phyloP scores from a whole-genome alignment of 2,888 invertebrate species.

The Thecocarcelia acutangulata region DNA sequence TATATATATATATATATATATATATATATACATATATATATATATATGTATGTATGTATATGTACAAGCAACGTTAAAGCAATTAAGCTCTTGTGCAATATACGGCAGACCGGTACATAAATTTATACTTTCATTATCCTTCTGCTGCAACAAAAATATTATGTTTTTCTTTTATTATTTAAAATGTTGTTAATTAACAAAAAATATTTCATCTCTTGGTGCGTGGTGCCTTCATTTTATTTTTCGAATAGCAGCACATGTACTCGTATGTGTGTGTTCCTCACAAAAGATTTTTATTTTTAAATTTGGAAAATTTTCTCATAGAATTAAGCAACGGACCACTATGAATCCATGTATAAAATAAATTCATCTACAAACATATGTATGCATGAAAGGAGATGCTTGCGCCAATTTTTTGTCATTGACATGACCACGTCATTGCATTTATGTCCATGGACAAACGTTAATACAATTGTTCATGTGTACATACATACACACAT shows the following conservation, averaged over 20 bases:
- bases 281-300: constrained; percentile 40
- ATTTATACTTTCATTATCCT: constrained; percentile 53
- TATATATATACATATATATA: no score
- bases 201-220: constrained; percentile 65
- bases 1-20: no score
- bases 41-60: no score
- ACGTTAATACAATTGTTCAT: background rate
- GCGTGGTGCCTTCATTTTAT: constrained; percentile 42
- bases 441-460: background rate
- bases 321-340: constrained; percentile 30
- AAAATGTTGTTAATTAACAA: constrained; percentile 73
- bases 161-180: constrained; percentile 72
- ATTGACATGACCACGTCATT: constrained; percentile 39
- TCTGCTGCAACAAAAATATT: constrained; percentile 65
- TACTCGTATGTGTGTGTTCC: background rate
- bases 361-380: no score
- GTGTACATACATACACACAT: background rate
- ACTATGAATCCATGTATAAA: constrained; percentile 22
- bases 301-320: constrained; percentile 47
- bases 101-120: background rate
- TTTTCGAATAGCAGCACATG: background rate
- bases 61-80: constrained; percentile 49
- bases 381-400: background rate
- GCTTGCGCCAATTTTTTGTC: constrained; percentile 35
- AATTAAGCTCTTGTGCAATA: constrained; percentile 56